Conservation (phyloP, 1,140 invertebrate genomes). For the Samia ricini region DNA sequence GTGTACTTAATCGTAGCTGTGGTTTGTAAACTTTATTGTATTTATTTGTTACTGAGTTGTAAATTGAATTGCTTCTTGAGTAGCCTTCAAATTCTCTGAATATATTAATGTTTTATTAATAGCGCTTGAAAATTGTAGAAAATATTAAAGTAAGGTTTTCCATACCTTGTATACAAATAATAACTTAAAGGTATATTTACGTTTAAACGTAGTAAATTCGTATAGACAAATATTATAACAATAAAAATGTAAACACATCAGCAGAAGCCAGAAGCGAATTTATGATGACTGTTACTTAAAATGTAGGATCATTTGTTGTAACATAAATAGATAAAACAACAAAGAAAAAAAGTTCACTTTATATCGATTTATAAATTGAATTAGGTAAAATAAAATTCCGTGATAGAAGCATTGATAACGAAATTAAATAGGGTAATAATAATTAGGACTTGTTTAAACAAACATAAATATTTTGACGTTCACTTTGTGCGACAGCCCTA, state of each 20-base stretch:
- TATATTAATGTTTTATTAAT: not conserved
- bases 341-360: no score
- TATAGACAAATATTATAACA: not conserved
- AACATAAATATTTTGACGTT: not conserved
- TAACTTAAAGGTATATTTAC: no score
- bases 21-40: not conserved
- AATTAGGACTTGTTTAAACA: not conserved
- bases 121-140: not conserved
- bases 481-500: not conserved
- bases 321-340: no score
- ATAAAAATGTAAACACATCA: not conserved
- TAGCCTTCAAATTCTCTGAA: not conserved
- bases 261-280: not conserved
- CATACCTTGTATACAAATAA: no score
- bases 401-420: no score
- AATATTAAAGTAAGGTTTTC: not conserved
- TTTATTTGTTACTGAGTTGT: not conserved
- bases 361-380: no score
- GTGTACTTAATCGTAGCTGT: slow-evolving; percentile 14
- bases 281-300: not conserved
- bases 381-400: no score
- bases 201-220: no score
- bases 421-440: no score
- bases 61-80: not conserved
- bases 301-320: not conserved